Evolutionary conservation across 2,797 vertebrate genomes (phyloP).

Genomic region (Pseudochaenichthys georgianus): DNA sequence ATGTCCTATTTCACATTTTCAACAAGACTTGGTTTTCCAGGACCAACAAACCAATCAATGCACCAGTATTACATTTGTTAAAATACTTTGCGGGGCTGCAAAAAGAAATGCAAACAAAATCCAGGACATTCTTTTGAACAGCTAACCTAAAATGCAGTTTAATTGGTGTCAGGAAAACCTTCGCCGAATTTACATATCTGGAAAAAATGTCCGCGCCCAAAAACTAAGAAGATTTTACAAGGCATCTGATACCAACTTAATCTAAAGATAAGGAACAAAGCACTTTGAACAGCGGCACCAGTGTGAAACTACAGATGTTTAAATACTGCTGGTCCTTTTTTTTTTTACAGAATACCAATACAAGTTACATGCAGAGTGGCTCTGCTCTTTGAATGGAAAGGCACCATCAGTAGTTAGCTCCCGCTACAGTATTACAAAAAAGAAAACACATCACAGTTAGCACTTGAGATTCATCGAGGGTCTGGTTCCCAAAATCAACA

Average conservation of each 20-base stretch:
- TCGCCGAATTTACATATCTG: constrained; percentile 15
- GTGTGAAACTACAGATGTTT: constrained; percentile 59
- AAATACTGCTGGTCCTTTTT: constrained; percentile 52
- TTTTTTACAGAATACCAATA: constrained; percentile 34
- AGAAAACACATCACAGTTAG: constrained; percentile 39
- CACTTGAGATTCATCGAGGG: constrained; percentile 41
- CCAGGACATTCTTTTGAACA: constrained; percentile 26
- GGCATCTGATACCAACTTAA: constrained; percentile 48
- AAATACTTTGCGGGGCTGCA: constrained; percentile 37
- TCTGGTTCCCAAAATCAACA: constrained; percentile 16
- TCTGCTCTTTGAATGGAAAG: constrained; percentile 70
- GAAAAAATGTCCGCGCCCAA: constrained; percentile 13
- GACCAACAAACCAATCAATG: constrained; percentile 50
- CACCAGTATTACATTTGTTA: constrained; percentile 34
- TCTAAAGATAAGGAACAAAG: constrained; percentile 40
- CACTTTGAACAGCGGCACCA: constrained; percentile 67
- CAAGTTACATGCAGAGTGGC: constrained; percentile 32
- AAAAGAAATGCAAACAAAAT: constrained; percentile 26
- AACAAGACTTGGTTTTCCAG: constrained; percentile 45
- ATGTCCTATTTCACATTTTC: constrained; percentile 73
- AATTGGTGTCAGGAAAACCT: constrained; percentile 26
- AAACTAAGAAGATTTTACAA: constrained; percentile 7
- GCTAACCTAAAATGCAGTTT: constrained; percentile 13
- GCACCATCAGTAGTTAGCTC: constrained; percentile 76
- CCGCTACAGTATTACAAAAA: constrained; percentile 35